Percentiles rank a stretch among this genome's conserved stretches.
phyloP scores from a whole-genome alignment of 1,140 invertebrate species.

The Antheraea pernyi region DNA sequence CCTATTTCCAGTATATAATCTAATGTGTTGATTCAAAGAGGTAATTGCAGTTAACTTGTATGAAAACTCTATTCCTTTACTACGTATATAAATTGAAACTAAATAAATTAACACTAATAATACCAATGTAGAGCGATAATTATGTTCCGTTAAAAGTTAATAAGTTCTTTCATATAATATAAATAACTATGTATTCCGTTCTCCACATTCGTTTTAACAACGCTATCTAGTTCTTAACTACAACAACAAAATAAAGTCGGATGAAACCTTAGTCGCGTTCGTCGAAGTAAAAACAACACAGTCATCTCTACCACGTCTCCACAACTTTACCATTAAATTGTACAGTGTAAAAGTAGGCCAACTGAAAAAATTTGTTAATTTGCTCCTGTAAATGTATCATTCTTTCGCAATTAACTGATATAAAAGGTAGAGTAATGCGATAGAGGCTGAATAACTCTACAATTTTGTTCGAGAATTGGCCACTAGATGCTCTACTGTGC shows the following conservation, averaged over 20 bases:
- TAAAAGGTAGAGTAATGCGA: neutral
- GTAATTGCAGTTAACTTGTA: too few relatives aligned
- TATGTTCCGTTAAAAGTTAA: neutral
- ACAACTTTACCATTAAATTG: neutral
- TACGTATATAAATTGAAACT: too few relatives aligned
- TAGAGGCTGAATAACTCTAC: slow-evolving; percentile 8
- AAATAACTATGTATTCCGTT: neutral
- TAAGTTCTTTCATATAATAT: neutral
- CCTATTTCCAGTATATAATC: too few relatives aligned
- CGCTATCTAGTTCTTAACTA: slow-evolving; percentile 30
- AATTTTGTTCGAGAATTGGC: slow-evolving; percentile 32
- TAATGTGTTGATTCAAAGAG: too few relatives aligned
- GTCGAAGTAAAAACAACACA: neutral
- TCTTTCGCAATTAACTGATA: neutral
- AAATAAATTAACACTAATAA: too few relatives aligned
- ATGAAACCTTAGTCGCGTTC: neutral
- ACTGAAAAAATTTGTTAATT: neutral
- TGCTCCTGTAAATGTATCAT: neutral
- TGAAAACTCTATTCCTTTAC: too few relatives aligned
- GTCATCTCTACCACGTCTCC: neutral
- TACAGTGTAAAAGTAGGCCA: neutral
- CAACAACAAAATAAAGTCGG: neutral
- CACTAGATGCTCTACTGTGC: slow-evolving; percentile 61
- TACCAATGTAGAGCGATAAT: neutral
- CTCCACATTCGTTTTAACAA: slow-evolving; percentile 11